phyloP scores from a whole-genome alignment of 2,113 vertebrate genomes.

The Pogona vitticeps region DNA sequence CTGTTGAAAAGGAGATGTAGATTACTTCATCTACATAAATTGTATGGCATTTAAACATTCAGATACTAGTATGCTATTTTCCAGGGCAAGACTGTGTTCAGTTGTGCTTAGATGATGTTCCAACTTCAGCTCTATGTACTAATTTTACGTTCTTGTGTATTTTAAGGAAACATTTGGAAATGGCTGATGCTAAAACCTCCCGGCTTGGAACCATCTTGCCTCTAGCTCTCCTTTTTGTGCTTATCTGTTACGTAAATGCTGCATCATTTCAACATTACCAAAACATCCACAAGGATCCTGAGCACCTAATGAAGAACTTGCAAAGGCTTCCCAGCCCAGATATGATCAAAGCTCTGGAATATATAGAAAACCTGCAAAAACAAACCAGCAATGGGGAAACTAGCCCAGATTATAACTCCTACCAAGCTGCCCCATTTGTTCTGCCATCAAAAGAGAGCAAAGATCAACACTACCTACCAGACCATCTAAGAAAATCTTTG shows the following conservation, averaged over 20 bases:
- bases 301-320: slow-evolving; percentile 75
- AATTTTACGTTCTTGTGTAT: slow-evolving; percentile 60
- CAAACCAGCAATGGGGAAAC: slow-evolving; percentile 82
- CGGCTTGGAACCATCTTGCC: slow-evolving; percentile 65
- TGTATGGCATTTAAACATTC: slow-evolving; percentile 1
- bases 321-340: slow-evolving; percentile 81
- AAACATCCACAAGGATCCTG: slow-evolving; percentile 82
- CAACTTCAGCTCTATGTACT: slow-evolving; percentile 50
- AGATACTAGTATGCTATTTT: neutral
- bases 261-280: slow-evolving; percentile 86
- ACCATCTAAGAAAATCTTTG: slow-evolving; percentile 72
- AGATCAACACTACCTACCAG: slow-evolving; percentile 71
- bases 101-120: slow-evolving; percentile 16
- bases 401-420: slow-evolving; percentile 77
- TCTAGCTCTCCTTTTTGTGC: slow-evolving; percentile 72
- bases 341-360: slow-evolving; percentile 93
- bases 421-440: slow-evolving; percentile 75
- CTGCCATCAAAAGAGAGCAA: slow-evolving; percentile 80
- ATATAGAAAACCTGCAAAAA: slow-evolving; percentile 90
- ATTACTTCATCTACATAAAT: neutral
- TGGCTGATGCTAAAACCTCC: slow-evolving; percentile 73
- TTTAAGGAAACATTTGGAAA: slow-evolving; percentile 81
- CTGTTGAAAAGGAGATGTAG: too few species aligned
- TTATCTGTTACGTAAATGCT: slow-evolving; percentile 74
- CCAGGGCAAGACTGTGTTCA: neutral